Evolutionary conservation across 92 coral and sea anemone genomes (phyloP).

Genomic region (Bergia sp.): DNA sequence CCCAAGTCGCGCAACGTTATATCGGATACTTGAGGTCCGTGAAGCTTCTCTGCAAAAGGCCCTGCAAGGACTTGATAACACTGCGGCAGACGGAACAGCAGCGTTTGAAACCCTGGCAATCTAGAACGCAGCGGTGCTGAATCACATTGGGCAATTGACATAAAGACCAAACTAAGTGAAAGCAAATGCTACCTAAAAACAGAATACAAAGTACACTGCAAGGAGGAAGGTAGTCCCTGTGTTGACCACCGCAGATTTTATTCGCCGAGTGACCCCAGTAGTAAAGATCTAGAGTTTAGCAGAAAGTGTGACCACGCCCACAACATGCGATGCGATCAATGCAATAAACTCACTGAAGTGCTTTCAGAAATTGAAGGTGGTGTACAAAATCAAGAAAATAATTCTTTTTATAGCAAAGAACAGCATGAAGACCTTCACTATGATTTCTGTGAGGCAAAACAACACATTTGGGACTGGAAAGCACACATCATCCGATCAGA

Average conservation of each 20-base stretch:
- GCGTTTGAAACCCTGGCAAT: slow-evolving; percentile 48
- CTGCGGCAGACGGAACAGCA: slow-evolving; percentile 51
- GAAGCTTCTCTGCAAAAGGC: slow-evolving; percentile 46
- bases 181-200: slow-evolving; percentile 59
- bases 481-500: too few species aligned
- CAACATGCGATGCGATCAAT: slow-evolving; percentile 39
- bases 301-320: slow-evolving; percentile 49
- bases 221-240: slow-evolving; percentile 38
- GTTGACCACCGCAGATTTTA: slow-evolving; percentile 44
- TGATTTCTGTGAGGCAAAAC: too few species aligned
- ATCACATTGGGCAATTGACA: slow-evolving; percentile 36
- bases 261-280: slow-evolving; percentile 42
- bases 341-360: slow-evolving; percentile 44
- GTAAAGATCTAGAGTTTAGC: slow-evolving; percentile 19
- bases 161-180: slow-evolving; percentile 39
- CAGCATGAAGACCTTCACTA: neutral
- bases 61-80: slow-evolving; percentile 44
- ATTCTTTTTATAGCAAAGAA: slow-evolving; percentile 18
- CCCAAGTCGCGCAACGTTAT: slow-evolving; percentile 36
- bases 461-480: too few species aligned
- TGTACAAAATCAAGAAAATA: slow-evolving; percentile 10
- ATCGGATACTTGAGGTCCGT: slow-evolving; percentile 51
- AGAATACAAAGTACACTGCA: slow-evolving; percentile 52
- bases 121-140: slow-evolving; percentile 40
- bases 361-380: slow-evolving; percentile 29